Evolutionary conservation across 2,888 invertebrate species (phyloP).

Genomic region (Cinara cedri): DNA sequence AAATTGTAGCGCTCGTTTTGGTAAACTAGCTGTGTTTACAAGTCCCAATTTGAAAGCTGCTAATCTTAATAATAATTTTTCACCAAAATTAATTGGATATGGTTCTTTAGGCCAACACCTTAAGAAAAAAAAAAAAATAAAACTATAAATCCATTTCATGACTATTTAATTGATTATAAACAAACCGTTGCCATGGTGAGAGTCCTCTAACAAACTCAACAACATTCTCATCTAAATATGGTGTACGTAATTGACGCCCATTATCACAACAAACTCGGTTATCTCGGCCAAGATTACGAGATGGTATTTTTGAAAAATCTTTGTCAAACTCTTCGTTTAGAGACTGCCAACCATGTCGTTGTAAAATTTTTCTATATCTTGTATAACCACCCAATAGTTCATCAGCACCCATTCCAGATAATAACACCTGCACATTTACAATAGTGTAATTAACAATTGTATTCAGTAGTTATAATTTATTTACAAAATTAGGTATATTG

Average conservation of each 20-base stretch:
- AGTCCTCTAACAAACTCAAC: constrained; percentile 71
- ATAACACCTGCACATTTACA: constrained; percentile 69
- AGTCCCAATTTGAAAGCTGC: constrained; percentile 74
- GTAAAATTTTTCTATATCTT: constrained; percentile 79
- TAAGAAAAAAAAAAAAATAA: constrained; percentile 45
- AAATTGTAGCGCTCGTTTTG: constrained; percentile 96
- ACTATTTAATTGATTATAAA: constrained; percentile 11
- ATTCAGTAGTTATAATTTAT: not conserved
- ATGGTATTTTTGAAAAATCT: constrained; percentile 86
- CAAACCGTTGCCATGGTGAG: constrained; percentile 73
- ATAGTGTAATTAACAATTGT: too few relatives aligned
- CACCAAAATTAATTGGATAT: constrained; percentile 80
- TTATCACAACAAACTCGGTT: constrained; percentile 91
- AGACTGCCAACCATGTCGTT: constrained; percentile 67
- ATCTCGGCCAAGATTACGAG: constrained; percentile 91
- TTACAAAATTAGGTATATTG: not conserved
- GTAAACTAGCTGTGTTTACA: constrained; percentile 70
- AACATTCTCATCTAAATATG: constrained; percentile 69
- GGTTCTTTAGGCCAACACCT: constrained; percentile 64
- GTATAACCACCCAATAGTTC: constrained; percentile 95
- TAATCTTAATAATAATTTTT: constrained; percentile 85
- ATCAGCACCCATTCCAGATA: constrained; percentile 95
- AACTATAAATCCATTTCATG: not conserved
- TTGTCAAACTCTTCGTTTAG: constrained; percentile 71
- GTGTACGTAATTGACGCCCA: constrained; percentile 81